These are phyloP conservation scores for Beris morrisii DNA, from an alignment of 2,888 invertebrate species.

Conservation along the genomic window DNA sequence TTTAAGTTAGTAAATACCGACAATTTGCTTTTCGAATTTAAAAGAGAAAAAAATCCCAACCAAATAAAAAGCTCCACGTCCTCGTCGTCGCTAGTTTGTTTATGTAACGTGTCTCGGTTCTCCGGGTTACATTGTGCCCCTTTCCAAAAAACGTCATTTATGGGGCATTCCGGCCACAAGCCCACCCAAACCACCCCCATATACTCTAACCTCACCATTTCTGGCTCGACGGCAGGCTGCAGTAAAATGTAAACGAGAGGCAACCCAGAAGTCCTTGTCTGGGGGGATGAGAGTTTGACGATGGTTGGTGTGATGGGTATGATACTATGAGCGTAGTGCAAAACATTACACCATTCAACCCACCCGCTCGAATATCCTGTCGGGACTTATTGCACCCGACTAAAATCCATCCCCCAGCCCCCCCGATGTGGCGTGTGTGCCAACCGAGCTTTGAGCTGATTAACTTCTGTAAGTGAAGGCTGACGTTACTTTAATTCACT, in stretches of 20 bases:
- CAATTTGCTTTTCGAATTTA: background rate
- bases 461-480: slow-evolving; percentile 29
- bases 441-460: slow-evolving; percentile 20
- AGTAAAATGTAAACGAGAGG: slow-evolving; percentile 12
- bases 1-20: background rate
- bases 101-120: slow-evolving; percentile 26
- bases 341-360: slow-evolving; percentile 17
- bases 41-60: background rate
- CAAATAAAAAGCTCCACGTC: too few relatives aligned
- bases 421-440: slow-evolving; percentile 26
- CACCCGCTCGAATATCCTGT: background rate
- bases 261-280: slow-evolving; percentile 4
- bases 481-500: slow-evolving; percentile 24
- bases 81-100: slow-evolving; percentile 3
- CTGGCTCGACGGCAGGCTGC: slow-evolving; percentile 6
- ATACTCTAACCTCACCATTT: background rate
- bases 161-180: slow-evolving; percentile 10
- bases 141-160: slow-evolving; percentile 5
- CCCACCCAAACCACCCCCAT: background rate
- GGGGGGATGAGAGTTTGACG: too few relatives aligned
- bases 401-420: background rate
- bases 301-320: too few relatives aligned
- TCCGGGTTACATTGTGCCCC: slow-evolving; percentile 21
- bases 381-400: too few relatives aligned
- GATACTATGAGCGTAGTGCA: background rate